These are phyloP conservation scores for Molothrus aeneus DNA, from an alignment of 2,797 vertebrate species.

Conservation along the genomic window DNA sequence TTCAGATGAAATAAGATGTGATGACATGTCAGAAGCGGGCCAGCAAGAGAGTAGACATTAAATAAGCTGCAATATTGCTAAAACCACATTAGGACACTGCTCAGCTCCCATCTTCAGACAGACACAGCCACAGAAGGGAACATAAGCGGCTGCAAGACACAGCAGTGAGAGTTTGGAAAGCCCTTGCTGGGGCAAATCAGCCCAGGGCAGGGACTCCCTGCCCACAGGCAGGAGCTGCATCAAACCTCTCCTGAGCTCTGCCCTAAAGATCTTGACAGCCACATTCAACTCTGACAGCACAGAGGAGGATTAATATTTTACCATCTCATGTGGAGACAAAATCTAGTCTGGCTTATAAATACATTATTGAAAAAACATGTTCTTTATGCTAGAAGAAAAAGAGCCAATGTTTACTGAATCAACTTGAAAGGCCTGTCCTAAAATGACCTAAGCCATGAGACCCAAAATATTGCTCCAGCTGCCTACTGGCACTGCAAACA, in stretches of 20 bases:
- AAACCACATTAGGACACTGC: background rate
- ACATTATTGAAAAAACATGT: background rate
- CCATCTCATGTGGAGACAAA: background rate
- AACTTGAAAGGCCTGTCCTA: background rate
- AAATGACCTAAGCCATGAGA: background rate
- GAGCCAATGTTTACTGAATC: rapidly evolving
- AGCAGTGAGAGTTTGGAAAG: background rate
- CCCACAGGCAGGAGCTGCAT: rapidly evolving
- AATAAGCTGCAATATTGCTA: background rate
- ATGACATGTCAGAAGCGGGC: background rate
- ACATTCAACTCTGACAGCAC: background rate
- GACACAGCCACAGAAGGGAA: background rate
- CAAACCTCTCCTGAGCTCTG: background rate
- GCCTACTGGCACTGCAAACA: background rate
- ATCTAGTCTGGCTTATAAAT: background rate
- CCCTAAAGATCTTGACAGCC: background rate
- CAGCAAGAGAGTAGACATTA: background rate
- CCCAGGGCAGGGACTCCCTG: rapidly evolving
- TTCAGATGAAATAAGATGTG: background rate
- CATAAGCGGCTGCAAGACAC: rapidly evolving
- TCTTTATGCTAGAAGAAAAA: background rate
- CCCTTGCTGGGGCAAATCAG: background rate
- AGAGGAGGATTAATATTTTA: slow-evolving; percentile 19
- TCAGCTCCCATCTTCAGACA: background rate
- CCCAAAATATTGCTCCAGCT: background rate